Base-by-base conservation (phyloP, 2,888 invertebrate species). In the Dryocosmus kuriphilus region DNA sequence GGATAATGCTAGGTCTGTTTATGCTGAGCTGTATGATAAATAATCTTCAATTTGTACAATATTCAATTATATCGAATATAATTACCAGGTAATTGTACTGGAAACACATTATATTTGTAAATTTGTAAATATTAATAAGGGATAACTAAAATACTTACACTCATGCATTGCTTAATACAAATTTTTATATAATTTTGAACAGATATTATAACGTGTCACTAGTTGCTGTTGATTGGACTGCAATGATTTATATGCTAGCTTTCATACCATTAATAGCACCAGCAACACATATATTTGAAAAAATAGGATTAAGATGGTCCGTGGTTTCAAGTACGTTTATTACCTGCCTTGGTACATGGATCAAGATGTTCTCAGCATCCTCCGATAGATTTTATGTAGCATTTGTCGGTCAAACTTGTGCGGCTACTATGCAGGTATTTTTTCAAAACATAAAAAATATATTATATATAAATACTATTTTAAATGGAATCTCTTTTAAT, bases 261-360 rank as follows among this genome's bases (percentile, higher is more conserved):
- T 95, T 95, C 90, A 93, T 95, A 77, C 93, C 95, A 0, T 92
- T 95, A 80, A 94, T 95, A 78, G 93, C 95, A 81, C 95, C 95
- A 2, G 94, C 94, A 0, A 89, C 92, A 1, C 90, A 90, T 80
- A 71, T 90, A 38, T 85, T 89, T 80, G 89, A 92, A 79, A 88
- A 82, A 35, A 92, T 94, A 90, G 95, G 94, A 32, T 90, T 94
- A 71, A 90, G 94, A 77, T 89, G 92, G 81, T 92, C 92, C 0
- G 90, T 93, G 4, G 88, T 94, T 30, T 81, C 94, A 19, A 94
- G 94, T 22, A 92, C 93, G 1, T 87, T 92, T 30, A 92, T 94
- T 30, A 95, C 94, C 83, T 93, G 93, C 76, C 73, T 94, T 0
- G 95, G 93, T 8, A 93, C 95, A 0, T 95, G 93, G 93, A 90